Percentiles rank a stretch among this genome's conserved stretches.
Evolutionary conservation across 53 echinoderm and acorn worm genomes (phyloP).

Genomic region (Paelopatides confundens): DNA sequence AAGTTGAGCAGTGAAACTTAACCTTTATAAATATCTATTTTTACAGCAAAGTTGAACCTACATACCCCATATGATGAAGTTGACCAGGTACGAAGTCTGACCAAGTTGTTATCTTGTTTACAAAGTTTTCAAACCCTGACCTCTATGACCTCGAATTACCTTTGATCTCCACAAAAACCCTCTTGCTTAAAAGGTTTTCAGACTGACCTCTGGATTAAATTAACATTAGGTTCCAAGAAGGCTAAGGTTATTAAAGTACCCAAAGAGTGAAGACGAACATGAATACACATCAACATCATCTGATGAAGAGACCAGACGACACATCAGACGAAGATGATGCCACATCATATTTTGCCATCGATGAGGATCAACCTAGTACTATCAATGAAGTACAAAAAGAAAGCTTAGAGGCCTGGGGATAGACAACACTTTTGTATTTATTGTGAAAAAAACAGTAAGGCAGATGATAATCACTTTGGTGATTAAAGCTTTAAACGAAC

Average conservation of each 20-base stretch:
- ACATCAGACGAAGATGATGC: not conserved
- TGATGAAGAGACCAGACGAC: not conserved
- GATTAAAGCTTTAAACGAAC: not conserved
- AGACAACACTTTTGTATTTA: slow-evolving; percentile 25
- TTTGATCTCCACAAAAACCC: too few relatives aligned
- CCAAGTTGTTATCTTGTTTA: too few relatives aligned
- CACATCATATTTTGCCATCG: not conserved
- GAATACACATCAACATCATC: not conserved
- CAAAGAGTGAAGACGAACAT: not conserved
- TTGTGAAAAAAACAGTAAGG: not conserved
- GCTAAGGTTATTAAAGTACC: not conserved
- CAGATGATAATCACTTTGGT: not conserved
- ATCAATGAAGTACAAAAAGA: not conserved
- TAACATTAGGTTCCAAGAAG: slow-evolving; percentile 2
- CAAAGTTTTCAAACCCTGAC: too few relatives aligned
- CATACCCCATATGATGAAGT: too few relatives aligned
- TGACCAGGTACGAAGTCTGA: too few relatives aligned
- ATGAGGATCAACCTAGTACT: slow-evolving; percentile 8
- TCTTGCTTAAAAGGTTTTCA: too few relatives aligned
- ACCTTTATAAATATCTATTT: too few relatives aligned
- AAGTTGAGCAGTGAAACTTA: too few relatives aligned
- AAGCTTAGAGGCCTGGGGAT: not conserved
- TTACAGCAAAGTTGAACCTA: too few relatives aligned
- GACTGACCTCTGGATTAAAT: too few relatives aligned
- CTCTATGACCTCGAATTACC: too few relatives aligned